Conservation (phyloP, 2,888 invertebrate genomes). For the Chirona hameri region DNA sequence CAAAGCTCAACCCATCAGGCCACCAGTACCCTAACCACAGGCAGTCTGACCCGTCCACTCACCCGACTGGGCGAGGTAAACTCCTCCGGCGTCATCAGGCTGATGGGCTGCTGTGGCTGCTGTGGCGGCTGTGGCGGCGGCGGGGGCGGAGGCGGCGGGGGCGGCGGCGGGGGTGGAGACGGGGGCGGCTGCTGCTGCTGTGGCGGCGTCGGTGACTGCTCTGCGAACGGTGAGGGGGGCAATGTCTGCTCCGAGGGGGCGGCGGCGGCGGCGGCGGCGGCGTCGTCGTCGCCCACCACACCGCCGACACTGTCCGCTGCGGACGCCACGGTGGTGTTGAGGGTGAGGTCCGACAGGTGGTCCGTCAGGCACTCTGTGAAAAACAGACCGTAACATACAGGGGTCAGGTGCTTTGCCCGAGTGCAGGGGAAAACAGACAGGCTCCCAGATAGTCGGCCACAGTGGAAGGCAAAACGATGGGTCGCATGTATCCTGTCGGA, state of each 20-base stretch:
- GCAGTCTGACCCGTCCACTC: slow-evolving; percentile 31
- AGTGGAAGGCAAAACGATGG: too few species aligned
- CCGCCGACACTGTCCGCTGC: background rate
- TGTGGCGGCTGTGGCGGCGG: slow-evolving; percentile 44
- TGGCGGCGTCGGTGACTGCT: slow-evolving; percentile 32
- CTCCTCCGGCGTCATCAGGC: slow-evolving; percentile 83
- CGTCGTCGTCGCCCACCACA: background rate
- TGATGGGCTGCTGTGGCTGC: slow-evolving; percentile 50
- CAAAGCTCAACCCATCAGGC: too few species aligned
- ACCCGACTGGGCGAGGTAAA: slow-evolving; percentile 56
- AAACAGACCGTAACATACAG: too few species aligned
- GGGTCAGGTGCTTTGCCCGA: background rate
- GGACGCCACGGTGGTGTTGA: slow-evolving; percentile 12
- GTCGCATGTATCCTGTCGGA: too few species aligned
- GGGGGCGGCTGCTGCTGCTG: slow-evolving; percentile 40
- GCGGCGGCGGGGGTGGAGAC: too few species aligned
- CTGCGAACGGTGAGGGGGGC: slow-evolving; percentile 48
- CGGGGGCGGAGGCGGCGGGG: too few species aligned
- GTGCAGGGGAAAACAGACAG: too few species aligned
- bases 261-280: background rate
- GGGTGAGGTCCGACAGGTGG: slow-evolving; percentile 43
- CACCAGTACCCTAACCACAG: background rate
- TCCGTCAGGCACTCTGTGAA: background rate
- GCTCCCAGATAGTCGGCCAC: too few species aligned
- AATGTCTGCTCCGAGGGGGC: slow-evolving; percentile 34